Evolutionary conservation across 2,888 invertebrate species (phyloP).

Genomic region (Brenthis ino): DNA sequence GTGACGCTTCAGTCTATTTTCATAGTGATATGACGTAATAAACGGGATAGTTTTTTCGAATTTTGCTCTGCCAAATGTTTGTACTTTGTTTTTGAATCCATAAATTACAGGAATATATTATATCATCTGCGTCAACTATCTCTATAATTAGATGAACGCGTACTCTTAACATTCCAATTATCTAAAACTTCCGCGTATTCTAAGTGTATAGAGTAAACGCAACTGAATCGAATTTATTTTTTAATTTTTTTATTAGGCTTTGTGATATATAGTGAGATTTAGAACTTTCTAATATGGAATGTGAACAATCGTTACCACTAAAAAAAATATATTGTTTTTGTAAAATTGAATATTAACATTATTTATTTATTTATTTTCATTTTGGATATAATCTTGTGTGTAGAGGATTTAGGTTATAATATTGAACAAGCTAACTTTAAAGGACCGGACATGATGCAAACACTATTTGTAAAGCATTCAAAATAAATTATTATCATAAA

Average conservation of each 20-base stretch:
- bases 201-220: background rate
- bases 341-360: slow-evolving; percentile 4
- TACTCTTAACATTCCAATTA: slow-evolving; percentile 14
- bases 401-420: slow-evolving; percentile 18
- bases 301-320: background rate
- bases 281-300: slow-evolving; percentile 1
- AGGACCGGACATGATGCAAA: slow-evolving; percentile 22
- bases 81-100: slow-evolving; percentile 16
- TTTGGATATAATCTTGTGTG: slow-evolving; percentile 15
- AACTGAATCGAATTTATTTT: slow-evolving; percentile 15
- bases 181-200: background rate
- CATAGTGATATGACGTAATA: slow-evolving; percentile 35
- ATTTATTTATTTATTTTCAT: slow-evolving; percentile 24
- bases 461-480: slow-evolving; percentile 29
- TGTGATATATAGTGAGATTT: slow-evolving; percentile 22
- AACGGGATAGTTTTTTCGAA: slow-evolving; percentile 32
- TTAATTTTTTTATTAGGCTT: slow-evolving; percentile 8
- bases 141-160: background rate
- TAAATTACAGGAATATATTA: slow-evolving; percentile 4
- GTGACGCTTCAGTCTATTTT: slow-evolving; percentile 37
- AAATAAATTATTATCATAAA: slow-evolving; percentile 29
- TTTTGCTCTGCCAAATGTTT: slow-evolving; percentile 30
- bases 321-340: background rate
- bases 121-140: slow-evolving; percentile 2
- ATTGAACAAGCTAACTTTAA: slow-evolving; percentile 24